phyloP scores from a whole-genome alignment of 2,888 invertebrate genomes.

The Lacanobia oleracea region DNA sequence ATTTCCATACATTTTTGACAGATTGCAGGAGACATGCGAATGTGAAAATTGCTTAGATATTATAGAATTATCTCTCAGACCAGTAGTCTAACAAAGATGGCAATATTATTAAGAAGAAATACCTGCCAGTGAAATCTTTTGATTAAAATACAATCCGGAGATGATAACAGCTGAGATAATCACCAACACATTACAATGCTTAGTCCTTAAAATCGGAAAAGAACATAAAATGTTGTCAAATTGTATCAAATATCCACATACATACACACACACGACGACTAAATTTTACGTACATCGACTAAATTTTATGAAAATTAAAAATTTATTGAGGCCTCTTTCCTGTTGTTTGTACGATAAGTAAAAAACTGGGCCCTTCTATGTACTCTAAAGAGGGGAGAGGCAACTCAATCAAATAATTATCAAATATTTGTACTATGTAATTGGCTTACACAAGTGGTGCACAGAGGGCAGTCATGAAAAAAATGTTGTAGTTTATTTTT shows the following conservation, averaged over 20 bases:
- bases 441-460: slow-evolving; percentile 71
- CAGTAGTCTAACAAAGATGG: no score
- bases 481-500: slow-evolving; percentile 46
- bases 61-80: no score
- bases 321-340: slow-evolving; percentile 34
- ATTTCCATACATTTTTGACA: no score
- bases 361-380: slow-evolving; percentile 44
- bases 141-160: slow-evolving; percentile 8
- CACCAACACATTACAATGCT: slow-evolving; percentile 7
- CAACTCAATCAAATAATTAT: slow-evolving; percentile 81
- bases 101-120: background rate
- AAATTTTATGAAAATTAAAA: slow-evolving; percentile 49
- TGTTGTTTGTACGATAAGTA: slow-evolving; percentile 45
- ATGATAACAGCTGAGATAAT: slow-evolving; percentile 32
- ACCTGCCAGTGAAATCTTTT: background rate
- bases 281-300: no score
- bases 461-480: slow-evolving; percentile 65
- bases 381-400: slow-evolving; percentile 36
- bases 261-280: no score
- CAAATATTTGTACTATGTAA: slow-evolving; percentile 80
- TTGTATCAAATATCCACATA: no score
- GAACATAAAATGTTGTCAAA: no score
- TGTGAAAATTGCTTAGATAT: no score
- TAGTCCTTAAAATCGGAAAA: no score
- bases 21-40: no score